These are phyloP conservation scores for Polypterus bichir DNA, from an alignment of 2,113 vertebrate genomes.

Conservation along the genomic window DNA sequence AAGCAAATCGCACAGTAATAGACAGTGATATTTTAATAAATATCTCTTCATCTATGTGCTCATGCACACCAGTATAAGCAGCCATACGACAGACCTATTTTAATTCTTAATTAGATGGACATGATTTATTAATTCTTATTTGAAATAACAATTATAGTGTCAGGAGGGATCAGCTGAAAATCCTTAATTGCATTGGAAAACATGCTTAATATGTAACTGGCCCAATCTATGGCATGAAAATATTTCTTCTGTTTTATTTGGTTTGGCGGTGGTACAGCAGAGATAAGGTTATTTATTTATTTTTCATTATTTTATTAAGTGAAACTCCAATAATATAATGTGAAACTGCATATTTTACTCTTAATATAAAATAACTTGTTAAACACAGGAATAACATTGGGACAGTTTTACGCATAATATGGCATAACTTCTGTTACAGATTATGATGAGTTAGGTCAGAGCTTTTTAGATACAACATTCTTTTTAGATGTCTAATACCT, in stretches of 20 bases:
- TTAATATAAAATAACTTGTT: too few species aligned
- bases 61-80: slow-evolving; percentile 43
- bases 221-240: slow-evolving; percentile 29
- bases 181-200: slow-evolving; percentile 78
- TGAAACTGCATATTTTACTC: too few species aligned
- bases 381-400: too few species aligned
- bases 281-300: too few species aligned
- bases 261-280: not conserved
- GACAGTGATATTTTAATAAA: slow-evolving; percentile 23
- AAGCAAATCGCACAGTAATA: slow-evolving; percentile 16
- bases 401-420: too few species aligned
- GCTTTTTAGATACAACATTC: too few species aligned
- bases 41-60: slow-evolving; percentile 24
- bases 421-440: too few species aligned
- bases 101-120: slow-evolving; percentile 77
- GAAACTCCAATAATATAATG: too few species aligned
- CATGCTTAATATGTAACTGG: slow-evolving; percentile 53
- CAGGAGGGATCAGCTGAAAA: slow-evolving; percentile 67
- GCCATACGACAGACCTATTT: slow-evolving; percentile 62
- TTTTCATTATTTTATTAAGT: too few species aligned
- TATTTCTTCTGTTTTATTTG: slow-evolving; percentile 7
- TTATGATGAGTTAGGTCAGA: too few species aligned
- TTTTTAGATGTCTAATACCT: too few species aligned
- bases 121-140: slow-evolving; percentile 89
- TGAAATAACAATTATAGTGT: slow-evolving; percentile 87